Evolutionary conservation across 2,797 vertebrate species (phyloP).

Genomic region (Sebastes diploproa): DNA sequence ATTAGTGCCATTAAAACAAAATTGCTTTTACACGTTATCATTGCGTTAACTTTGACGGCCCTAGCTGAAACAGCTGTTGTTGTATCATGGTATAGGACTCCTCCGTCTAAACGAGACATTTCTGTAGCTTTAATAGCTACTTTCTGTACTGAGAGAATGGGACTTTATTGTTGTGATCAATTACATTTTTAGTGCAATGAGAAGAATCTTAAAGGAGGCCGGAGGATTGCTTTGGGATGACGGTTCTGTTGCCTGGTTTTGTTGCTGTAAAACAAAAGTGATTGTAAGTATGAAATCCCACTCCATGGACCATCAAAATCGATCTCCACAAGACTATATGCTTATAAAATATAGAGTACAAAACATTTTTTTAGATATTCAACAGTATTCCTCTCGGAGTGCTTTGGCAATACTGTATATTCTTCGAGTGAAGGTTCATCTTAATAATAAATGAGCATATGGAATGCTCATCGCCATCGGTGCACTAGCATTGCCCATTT

Average conservation of each 20-base stretch:
- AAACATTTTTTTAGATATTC: background rate
- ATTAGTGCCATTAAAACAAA: too few species aligned
- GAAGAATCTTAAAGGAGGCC: background rate
- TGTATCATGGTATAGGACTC: background rate
- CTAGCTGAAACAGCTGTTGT: background rate
- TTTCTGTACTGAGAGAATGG: constrained; percentile 5
- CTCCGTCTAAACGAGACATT: background rate
- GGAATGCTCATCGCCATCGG: background rate
- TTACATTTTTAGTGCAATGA: background rate
- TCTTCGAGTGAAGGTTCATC: background rate
- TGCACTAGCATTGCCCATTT: background rate
- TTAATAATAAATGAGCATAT: constrained; percentile 22
- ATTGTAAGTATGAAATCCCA: background rate
- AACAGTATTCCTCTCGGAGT: background rate
- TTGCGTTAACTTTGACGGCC: background rate
- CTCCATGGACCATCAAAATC: background rate
- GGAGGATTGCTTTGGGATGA: background rate
- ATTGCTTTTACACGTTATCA: too few species aligned
- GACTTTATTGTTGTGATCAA: constrained; percentile 15
- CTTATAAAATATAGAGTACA: background rate
- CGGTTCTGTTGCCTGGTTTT: background rate
- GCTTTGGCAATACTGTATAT: background rate
- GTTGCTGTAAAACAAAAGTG: constrained; percentile 9
- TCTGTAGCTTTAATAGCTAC: constrained; percentile 8
- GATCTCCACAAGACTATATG: background rate